Conservation (phyloP, 35 echinoderm and acorn worm genomes). For the Apostichopus japonicus region DNA sequence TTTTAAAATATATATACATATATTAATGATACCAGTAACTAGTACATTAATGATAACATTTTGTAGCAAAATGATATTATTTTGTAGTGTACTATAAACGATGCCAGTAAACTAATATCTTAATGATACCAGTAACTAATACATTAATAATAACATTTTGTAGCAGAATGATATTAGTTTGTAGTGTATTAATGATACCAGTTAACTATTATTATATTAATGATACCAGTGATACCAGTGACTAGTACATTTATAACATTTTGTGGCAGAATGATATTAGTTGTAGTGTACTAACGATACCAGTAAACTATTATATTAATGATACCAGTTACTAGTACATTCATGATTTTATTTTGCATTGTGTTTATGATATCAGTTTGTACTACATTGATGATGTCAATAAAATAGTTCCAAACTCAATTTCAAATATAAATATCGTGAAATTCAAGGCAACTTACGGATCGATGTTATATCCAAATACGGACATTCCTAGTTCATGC, state of each 20-base stretch:
- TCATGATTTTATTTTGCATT: background rate
- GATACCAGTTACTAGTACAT: background rate
- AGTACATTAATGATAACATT: background rate
- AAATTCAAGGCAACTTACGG: conserved; percentile 57
- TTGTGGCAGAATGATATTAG: too few species aligned
- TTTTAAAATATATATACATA: too few species aligned
- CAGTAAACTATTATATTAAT: background rate
- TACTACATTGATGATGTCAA: background rate
- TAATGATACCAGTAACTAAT: background rate
- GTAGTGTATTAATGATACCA: background rate
- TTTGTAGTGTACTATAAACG: background rate
- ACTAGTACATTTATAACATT: too few species aligned
- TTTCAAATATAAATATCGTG: too few species aligned
- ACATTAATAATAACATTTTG: background rate
- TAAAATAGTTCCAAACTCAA: background rate
- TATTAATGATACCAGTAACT: too few species aligned
- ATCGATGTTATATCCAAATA: conserved; percentile 77
- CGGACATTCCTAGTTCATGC: conserved; percentile 91
- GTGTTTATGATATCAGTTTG: background rate
- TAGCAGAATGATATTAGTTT: background rate
- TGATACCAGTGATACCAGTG: background rate
- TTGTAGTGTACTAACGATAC: background rate
- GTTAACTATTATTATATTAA: background rate
- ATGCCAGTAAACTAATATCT: background rate
- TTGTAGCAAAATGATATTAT: background rate